Percentiles rank a stretch among this genome's conserved stretches.
These are phyloP conservation scores for Brachymystax lenok DNA, from an alignment of 2,797 vertebrate genomes.

Conservation along the genomic window DNA sequence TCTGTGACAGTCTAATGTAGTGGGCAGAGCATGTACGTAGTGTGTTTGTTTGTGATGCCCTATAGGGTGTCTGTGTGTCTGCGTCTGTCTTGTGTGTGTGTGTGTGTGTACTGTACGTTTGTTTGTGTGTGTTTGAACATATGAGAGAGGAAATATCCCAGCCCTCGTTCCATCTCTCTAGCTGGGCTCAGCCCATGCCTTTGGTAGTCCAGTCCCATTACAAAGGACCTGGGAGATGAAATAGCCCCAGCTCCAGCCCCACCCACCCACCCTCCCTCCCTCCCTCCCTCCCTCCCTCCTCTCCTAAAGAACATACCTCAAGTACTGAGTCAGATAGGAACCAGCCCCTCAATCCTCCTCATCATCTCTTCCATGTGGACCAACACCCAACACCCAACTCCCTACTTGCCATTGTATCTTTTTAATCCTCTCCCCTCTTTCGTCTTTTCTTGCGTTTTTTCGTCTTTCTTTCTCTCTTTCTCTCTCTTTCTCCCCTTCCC, in stretches of 20 bases:
- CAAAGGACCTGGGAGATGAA: constrained; percentile 65
- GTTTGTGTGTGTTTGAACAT: not conserved
- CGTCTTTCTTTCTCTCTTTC: not conserved
- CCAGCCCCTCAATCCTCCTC: constrained; percentile 27
- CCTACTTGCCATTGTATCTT: too few species aligned
- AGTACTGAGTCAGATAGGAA: constrained; percentile 48
- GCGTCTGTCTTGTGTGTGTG: constrained; percentile 19
- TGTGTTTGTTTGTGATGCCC: too few species aligned
- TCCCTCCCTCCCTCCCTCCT: constrained; percentile 17
- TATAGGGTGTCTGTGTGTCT: too few species aligned
- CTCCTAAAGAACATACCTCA: constrained; percentile 45
- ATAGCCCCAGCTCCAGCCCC: constrained; percentile 36
- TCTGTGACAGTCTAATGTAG: too few species aligned
- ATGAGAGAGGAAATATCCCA: constrained; percentile 63
- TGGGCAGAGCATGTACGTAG: too few species aligned
- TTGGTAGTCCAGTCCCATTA: constrained; percentile 66
- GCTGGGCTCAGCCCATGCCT: constrained; percentile 66
- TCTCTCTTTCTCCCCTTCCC: not conserved
- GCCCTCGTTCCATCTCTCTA: constrained; percentile 55
- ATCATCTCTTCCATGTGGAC: constrained; percentile 15
- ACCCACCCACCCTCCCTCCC: too few species aligned
- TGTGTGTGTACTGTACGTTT: too few species aligned
- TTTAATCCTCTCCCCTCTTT: too few species aligned
- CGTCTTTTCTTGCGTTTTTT: not conserved
- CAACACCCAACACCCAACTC: constrained; percentile 17